Evolutionary conservation across 2,888 invertebrate species (phyloP), one percentile per base, ranked within the genome.

Genomic region (Acronicta psi): DNA sequence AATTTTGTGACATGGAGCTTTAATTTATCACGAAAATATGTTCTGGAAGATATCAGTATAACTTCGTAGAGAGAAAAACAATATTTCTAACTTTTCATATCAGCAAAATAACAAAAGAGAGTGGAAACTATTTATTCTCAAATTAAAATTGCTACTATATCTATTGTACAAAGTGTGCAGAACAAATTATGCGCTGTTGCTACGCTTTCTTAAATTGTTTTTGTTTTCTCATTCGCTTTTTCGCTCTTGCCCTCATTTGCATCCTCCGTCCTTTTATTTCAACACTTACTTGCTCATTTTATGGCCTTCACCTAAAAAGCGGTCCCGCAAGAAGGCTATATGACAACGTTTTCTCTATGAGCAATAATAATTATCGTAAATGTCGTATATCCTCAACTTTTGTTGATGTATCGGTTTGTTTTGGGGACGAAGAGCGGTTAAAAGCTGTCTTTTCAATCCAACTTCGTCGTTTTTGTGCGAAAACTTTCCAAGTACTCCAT

Each of bases 191-290:
- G 59, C 69, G 41, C 34, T 36, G 56, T 43, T 45, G 61, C 59
- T 52, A 43, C 61, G 68, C 68, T 71, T 73, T 65, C 71, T 73
- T 69, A 59, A 59, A 73, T 71, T 59, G 61, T 65, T 74, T 71
- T 74, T 71, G 52, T 61, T 71, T 63, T 58, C 41, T 59, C 42
- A 60, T 57, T 54, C 14, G 37, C 47, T 54, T n/a, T 14, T 57
- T 53, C 54, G 4, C 25, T 36, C 31, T 11, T 55, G 52, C 59
- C 34, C 50, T 68, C 56, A 50, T 68, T 68, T 60, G 44, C 53
- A 29, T 34, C 63, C 8, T 14, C 51, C 2, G 8, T 50, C 13
- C 10, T 58, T 51, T 55, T 59, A 38, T 52, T 54, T 58, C 11
- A 49, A 41, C 16, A 38, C 42, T 45, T 46, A 41, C 34, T 38